Evolutionary conservation across 1,140 invertebrate genomes (phyloP), one percentile per base, ranked within the genome.

Genomic region (Hypothenemus hampei): DNA sequence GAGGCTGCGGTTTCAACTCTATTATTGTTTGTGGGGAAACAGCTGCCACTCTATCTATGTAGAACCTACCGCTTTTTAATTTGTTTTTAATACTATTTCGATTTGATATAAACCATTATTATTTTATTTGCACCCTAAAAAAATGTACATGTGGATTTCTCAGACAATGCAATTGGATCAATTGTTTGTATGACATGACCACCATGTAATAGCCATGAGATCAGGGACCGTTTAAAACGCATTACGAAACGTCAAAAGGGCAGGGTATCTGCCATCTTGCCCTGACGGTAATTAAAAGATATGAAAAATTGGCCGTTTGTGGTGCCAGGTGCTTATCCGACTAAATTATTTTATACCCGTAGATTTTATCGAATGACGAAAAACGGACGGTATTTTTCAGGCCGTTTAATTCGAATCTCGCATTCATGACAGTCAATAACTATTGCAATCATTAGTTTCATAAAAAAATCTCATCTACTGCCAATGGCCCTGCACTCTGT

Each of bases 1-100:
- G 53, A 62, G 62, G 51, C 47, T 64, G 62, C 52, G 62, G 62
- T 62, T 64, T 64, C 56, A 44, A 40, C 18, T 50, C 43, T 47
- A 55, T 55, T 55, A 36, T 55, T 47, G 26, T n/a, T 19, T 41
- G 13, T 5, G 36, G 31, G 48, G 24, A 50, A 53, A 51, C 60
- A 61, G 54, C 61, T 61, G 59, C 59, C 39, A 19, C 15, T 49
- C 20, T 52, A 46, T 8, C 20, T 47, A 21, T 31, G 36, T n/a
- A 29, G 57, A 29, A 45, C 51, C 51, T 58, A 50, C 43, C 31
- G 50, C 23, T 59, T 55, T 48, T 61, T 63, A 63, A 63, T 63
- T 54, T 49, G 33, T 39, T 57, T 60, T 39, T 59, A 46, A 43
- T 53, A 48, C 19, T 43, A 36, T 39, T 40, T 44, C 40, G 50